These are phyloP conservation scores for Catocala sponsa DNA, from an alignment of 2,888 invertebrate genomes.

Conservation along the genomic window DNA sequence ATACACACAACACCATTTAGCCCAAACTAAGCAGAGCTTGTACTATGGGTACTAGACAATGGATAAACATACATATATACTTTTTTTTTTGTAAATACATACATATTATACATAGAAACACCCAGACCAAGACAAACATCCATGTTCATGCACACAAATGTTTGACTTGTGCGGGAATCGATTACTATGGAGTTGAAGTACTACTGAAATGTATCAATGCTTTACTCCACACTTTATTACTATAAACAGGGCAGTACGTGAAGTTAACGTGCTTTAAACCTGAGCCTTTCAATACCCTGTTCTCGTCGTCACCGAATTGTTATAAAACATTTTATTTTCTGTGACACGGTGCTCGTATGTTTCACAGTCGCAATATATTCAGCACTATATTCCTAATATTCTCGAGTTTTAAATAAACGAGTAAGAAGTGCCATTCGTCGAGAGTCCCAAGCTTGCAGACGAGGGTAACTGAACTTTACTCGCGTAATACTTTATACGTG, in stretches of 20 bases:
- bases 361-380: conserved; percentile 13
- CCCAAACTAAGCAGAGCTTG: too few relatives aligned
- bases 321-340: conserved; percentile 12
- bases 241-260: not conserved
- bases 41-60: too few relatives aligned
- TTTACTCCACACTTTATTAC: not conserved
- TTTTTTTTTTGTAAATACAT: too few relatives aligned
- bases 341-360: conserved; percentile 5
- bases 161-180: too few relatives aligned
- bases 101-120: too few relatives aligned
- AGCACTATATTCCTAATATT: conserved; percentile 10
- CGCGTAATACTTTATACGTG: conserved; percentile 13
- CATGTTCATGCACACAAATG: too few relatives aligned
- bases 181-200: too few relatives aligned
- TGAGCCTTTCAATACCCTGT: conserved; percentile 1
- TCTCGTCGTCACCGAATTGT: conserved; percentile 5
- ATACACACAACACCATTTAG: too few relatives aligned
- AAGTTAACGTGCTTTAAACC: conserved; percentile 4
- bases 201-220: too few relatives aligned
- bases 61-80: too few relatives aligned
- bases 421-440: conserved; percentile 21
- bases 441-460: conserved; percentile 21
- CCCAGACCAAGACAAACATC: too few relatives aligned
- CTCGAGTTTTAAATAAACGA: conserved; percentile 8
- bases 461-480: conserved; percentile 35